Base-by-base conservation (phyloP, 2,113 vertebrate genomes). In the Rynchops niger region DNA sequence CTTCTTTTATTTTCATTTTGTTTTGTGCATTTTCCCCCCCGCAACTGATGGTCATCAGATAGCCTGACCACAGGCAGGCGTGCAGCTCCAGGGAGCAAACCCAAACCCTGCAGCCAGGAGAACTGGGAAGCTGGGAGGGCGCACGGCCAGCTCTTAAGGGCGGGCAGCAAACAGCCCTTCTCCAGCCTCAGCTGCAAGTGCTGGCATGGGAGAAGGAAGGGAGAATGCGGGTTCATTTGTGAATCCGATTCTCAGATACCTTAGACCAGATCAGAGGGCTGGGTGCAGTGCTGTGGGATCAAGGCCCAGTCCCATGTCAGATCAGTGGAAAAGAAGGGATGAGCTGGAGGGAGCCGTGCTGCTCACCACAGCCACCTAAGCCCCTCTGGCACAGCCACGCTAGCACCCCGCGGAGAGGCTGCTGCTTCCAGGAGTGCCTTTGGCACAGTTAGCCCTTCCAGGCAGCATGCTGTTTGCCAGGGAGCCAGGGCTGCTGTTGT, bases 401-500 rank as follows among this genome's bases (percentile, higher is more conserved):
- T 85, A 84, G 62, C 27, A 15, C 16, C 47, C 73, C 0, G 0
- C 15, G 1, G 62, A 85, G 70, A 90, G 13, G 50, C 63, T 81
- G 76, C 58, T 79, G 79, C 82, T 80, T 70, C 58, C 67, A 71
- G 82, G 59, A 83, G 67, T 38, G 67, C 59, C 69, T 78, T 73
- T 91, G 90, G 71, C 92, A 22, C 27, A 45, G 56, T 11, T 85
- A 95, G 90, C 50, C 78, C 45, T 89, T 62, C 38, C 1, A 4
- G 95, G 72, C 77, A 93, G 67, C 0, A 1, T 29, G 42, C 82
- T 3, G 7, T 88, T 82, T 96, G 86, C 97, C 86, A 96, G 62
- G 94, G 94, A 97, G 94, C 86, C 72, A 86, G 80, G 27, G 67
- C 94, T 97, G 32, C 76, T 83, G 43, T 65, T 95, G 65, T 86